Evolutionary conservation across 2,113 vertebrate genomes (phyloP), one percentile per base, ranked within the genome.

Genomic region (Triplophysa siluroides): DNA sequence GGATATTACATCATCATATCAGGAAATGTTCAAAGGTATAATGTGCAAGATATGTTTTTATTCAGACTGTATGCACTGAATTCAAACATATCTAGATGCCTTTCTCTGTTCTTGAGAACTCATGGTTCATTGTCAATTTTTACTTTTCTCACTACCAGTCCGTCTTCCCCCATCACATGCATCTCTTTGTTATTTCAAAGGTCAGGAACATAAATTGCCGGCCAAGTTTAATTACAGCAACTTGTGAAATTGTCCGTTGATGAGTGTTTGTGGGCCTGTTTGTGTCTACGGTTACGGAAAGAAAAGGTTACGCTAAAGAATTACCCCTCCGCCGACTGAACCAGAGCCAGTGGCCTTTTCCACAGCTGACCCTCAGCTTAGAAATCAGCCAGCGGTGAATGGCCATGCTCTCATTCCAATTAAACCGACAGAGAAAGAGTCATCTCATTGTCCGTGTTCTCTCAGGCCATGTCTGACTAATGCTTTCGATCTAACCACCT

Each of bases 231-330:
- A 84, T 84, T 80, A 78, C 64, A 65, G 47, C 29, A 23, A 52
- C 38, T 41, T 26, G 67, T 29, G 21, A 66, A 79, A 82, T 79
- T 24, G 83, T 76, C 81, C 50, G 78, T 80, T 77, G 61, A 77
- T 77, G 74, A 11, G 68, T 68, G 56, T 76, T 61, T 77, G 56
- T 79, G 72, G 52, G 69, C 56, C 21, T 78, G 47, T 79, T 6
- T 76, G 29, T 29, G 13, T 78, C 58, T 72, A 41, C 12, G 47
- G 83, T 77, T 76, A 72, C 52, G 12, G 70, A 54, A 74, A 62
- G 71, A 72, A 67, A 82, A 85, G 83, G 80, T 85, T 85, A 82
- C 45, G 52, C 66, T 29, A 81, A 85, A 82, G 29, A 72, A 79
- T 85, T 80, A 77, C 77, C 52, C 73, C 38, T 71, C 70, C 33